phyloP scores from a whole-genome alignment of 2,888 invertebrate species.

The Terebella lapidaria region DNA sequence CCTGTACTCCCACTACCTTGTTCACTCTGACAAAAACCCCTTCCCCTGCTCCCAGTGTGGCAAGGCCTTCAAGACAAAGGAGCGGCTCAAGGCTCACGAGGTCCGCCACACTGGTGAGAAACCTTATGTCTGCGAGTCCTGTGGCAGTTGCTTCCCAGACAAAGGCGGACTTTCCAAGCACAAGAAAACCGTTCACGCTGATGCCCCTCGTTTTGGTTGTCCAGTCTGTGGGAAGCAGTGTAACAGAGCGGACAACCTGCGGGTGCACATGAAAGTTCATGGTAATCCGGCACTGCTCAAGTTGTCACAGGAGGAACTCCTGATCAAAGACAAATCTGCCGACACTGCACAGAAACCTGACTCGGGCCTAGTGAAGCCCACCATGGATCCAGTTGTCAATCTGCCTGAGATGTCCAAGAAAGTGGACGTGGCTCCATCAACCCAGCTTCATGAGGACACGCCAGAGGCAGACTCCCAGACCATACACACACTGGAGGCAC shows the following conservation, averaged over 20 bases:
- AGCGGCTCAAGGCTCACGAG: conserved; percentile 27
- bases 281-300: conserved; percentile 18
- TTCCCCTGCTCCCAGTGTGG: conserved; percentile 36
- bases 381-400: too few species aligned
- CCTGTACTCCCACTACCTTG: conserved; percentile 37
- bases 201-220: conserved; percentile 37
- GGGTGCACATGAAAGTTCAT: conserved; percentile 26
- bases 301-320: conserved; percentile 9
- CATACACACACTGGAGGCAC: not conserved
- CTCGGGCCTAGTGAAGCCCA: too few species aligned
- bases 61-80: conserved; percentile 32
- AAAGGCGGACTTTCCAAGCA: conserved; percentile 46
- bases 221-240: conserved; percentile 40
- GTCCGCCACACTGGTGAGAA: conserved; percentile 29
- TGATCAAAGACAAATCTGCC: not conserved
- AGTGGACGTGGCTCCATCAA: not conserved
- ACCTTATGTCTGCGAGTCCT: conserved; percentile 29
- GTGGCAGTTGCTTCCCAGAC: conserved; percentile 34
- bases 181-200: conserved; percentile 37
- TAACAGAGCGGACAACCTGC: conserved; percentile 41
- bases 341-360: not conserved
- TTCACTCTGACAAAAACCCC: conserved; percentile 34
- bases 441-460: not conserved
- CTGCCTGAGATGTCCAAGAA: too few species aligned
- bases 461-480: too few species aligned